phyloP scores from a whole-genome alignment of 53 echinoderm and acorn worm genomes.

The Paracentrotus lividus region DNA sequence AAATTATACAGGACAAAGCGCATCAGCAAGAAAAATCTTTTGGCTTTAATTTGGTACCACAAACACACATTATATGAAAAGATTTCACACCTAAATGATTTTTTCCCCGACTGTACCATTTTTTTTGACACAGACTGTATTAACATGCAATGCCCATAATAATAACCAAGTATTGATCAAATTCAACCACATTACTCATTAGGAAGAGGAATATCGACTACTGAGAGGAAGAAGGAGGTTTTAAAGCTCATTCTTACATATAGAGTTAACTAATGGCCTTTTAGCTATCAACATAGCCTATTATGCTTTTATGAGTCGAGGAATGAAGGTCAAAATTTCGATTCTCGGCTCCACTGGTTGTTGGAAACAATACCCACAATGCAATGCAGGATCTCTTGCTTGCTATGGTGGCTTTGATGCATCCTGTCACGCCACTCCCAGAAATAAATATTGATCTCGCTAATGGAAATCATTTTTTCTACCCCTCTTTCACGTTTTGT shows the following conservation, averaged over 20 bases:
- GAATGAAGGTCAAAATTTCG: slow-evolving; percentile 1
- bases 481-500: slow-evolving; percentile 22
- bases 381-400: not conserved
- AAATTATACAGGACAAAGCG: no score
- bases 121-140: no score
- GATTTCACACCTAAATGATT: no score
- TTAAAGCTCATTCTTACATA: no score
- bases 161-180: not conserved
- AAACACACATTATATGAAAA: no score
- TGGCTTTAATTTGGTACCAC: no score
- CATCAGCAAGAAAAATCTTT: no score
- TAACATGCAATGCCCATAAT: not conserved
- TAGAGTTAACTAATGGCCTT: no score
- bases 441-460: slow-evolving; percentile 59
- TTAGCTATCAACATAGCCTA: no score
- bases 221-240: no score
- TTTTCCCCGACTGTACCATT: no score
- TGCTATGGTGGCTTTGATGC: slow-evolving; percentile 12
- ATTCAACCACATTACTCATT: not conserved
- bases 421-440: slow-evolving; percentile 34
- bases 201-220: not conserved
- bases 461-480: slow-evolving; percentile 61
- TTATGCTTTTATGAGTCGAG: not conserved
- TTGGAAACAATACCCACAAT: slow-evolving; percentile 1
- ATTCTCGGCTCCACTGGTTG: not conserved